Percentiles rank a stretch among this genome's conserved stretches.
phyloP scores from a whole-genome alignment of 2,113 vertebrate genomes.

The Brevimyrus niger region DNA sequence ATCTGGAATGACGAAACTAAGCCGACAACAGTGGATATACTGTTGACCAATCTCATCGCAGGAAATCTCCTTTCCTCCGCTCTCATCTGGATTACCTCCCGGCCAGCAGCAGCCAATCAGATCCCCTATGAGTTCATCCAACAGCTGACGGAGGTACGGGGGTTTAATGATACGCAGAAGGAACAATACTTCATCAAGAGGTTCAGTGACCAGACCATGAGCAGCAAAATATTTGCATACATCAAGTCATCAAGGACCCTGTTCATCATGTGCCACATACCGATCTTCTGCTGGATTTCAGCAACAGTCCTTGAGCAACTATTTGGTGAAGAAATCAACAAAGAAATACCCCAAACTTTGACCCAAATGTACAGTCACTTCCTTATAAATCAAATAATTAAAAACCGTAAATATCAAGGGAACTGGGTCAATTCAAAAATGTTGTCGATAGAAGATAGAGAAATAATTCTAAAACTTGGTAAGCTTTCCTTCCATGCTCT shows the following conservation, averaged over 20 bases:
- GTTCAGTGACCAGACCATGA: background rate
- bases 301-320: background rate
- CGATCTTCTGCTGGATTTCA: slow-evolving; percentile 2
- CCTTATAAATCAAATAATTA: background rate
- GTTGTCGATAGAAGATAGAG: background rate
- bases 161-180: background rate
- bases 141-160: background rate
- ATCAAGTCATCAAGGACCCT: background rate
- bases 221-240: background rate
- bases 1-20: background rate
- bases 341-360: background rate
- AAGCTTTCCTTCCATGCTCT: background rate
- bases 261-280: background rate
- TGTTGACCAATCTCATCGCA: background rate
- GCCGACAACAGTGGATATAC: background rate
- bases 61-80: background rate
- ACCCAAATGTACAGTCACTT: background rate
- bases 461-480: background rate
- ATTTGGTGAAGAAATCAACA: background rate
- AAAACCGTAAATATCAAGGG: background rate
- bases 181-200: background rate
- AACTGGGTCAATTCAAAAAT: background rate
- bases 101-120: background rate
- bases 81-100: background rate
- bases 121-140: background rate